Evolutionary conservation across 1,140 invertebrate genomes (phyloP).

Genomic region (Drosophila navojoa): DNA sequence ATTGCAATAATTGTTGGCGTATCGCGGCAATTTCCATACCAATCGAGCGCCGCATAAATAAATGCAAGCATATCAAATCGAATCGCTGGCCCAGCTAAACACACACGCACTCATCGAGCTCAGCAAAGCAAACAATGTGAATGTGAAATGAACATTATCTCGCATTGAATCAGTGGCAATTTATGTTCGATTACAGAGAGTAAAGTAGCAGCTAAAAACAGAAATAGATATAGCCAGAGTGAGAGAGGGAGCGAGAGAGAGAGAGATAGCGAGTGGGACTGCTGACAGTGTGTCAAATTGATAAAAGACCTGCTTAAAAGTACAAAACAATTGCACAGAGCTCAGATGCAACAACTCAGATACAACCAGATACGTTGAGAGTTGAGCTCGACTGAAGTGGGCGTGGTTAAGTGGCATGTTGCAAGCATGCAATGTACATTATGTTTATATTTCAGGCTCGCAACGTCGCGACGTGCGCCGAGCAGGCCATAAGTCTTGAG

Average conservation of each 20-base stretch:
- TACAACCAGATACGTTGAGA: not conserved
- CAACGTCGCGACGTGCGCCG: no score
- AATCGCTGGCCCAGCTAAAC: slow-evolving; percentile 32
- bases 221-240: not conserved
- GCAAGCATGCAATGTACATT: no score
- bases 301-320: not conserved
- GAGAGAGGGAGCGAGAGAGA: not conserved
- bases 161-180: slow-evolving; percentile 29
- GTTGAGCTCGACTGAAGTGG: not conserved
- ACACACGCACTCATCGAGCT: slow-evolving; percentile 2
- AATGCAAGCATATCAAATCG: slow-evolving; percentile 44
- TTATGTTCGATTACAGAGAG: not conserved
- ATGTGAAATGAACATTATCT: slow-evolving; percentile 32
- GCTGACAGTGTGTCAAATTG: slow-evolving; percentile 15
- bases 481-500: no score
- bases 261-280: not conserved
- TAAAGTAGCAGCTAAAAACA: not conserved
- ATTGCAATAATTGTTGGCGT: slow-evolving; percentile 49
- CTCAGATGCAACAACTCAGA: not conserved
- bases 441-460: no score
- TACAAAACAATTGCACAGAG: slow-evolving; percentile 1
- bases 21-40: slow-evolving; percentile 39
- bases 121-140: slow-evolving; percentile 8
- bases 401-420: not conserved
- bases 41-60: slow-evolving; percentile 42